Evolutionary conservation across 1,140 invertebrate species (phyloP).

Genomic region (Heliconius melpomene): DNA sequence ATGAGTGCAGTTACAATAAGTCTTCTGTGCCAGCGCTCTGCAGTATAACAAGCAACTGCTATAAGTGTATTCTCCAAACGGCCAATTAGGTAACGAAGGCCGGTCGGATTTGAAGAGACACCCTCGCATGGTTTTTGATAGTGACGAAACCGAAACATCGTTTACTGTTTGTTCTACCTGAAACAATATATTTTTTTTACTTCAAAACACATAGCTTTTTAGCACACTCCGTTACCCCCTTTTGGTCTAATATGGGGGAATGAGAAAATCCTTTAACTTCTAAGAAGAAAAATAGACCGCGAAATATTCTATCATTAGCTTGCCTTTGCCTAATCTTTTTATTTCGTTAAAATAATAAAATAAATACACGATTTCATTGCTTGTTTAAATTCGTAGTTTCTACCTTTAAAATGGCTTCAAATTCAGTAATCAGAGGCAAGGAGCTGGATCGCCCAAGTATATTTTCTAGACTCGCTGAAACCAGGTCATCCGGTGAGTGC

Average conservation of each 20-base stretch:
- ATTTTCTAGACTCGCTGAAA: slow-evolving; percentile 58
- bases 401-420: slow-evolving; percentile 62
- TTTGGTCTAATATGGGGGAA: no score
- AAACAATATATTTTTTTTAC: slow-evolving; percentile 11
- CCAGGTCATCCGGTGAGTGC: slow-evolving; percentile 59
- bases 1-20: slow-evolving; percentile 81
- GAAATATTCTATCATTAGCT: background rate
- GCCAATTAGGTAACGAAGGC: slow-evolving; percentile 55
- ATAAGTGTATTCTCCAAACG: slow-evolving; percentile 78
- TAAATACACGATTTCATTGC: no score
- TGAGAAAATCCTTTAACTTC: no score
- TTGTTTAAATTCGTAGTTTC: no score
- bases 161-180: slow-evolving; percentile 65
- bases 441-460: slow-evolving; percentile 43
- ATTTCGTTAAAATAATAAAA: background rate
- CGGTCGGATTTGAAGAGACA: slow-evolving; percentile 58
- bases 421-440: slow-evolving; percentile 51
- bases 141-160: slow-evolving; percentile 48
- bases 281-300: background rate
- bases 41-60: slow-evolving; percentile 82
- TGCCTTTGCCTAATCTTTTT: background rate
- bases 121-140: slow-evolving; percentile 48
- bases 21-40: slow-evolving; percentile 74
- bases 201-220: no score
- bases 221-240: no score